A percentile compares a stretch with the other conserved stretches of the same genome.
Evolutionary conservation across 2,797 vertebrate species (phyloP).

Genomic region (Oreortyx pictus): DNA sequence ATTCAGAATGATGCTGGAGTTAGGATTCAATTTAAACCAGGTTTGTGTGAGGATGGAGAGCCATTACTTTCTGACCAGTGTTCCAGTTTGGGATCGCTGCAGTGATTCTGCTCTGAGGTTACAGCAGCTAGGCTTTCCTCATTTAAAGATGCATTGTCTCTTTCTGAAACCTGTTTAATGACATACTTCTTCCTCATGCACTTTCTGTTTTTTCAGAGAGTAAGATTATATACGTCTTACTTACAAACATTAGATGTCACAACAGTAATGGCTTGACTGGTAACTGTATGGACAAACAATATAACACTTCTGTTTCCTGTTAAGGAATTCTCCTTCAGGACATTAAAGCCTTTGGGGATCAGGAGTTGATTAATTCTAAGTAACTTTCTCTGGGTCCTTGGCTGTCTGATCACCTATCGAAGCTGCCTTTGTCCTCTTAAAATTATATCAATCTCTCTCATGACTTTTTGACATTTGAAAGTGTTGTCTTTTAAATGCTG

Average conservation of each 20-base stretch:
- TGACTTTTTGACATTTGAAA: conserved; percentile 35
- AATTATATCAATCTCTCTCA: conserved; percentile 26
- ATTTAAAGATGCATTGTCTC: conserved; percentile 20
- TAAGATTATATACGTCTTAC: not conserved
- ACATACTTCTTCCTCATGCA: conserved; percentile 29
- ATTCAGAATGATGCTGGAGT: conserved; percentile 98
- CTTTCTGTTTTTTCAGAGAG: conserved; percentile 52
- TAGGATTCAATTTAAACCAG: conserved; percentile 98
- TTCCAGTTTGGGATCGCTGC: conserved; percentile 20
- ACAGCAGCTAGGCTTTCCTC: conserved; percentile 44
- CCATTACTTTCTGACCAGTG: not conserved
- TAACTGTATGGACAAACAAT: conserved; percentile 2
- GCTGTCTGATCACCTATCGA: conserved; percentile 73
- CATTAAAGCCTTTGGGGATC: conserved; percentile 73
- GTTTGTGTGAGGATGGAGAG: conserved; percentile 78
- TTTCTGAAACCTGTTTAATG: conserved; percentile 41
- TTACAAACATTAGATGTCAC: conserved; percentile 16
- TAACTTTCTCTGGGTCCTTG: conserved; percentile 74
- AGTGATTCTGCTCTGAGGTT: not conserved
- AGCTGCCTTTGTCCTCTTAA: conserved; percentile 68
- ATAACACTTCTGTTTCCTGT: conserved; percentile 21
- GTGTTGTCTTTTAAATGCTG: not conserved
- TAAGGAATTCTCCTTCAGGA: conserved; percentile 42
- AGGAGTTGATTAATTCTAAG: conserved; percentile 72
- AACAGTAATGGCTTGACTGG: conserved; percentile 20